Evolutionary conservation across 2,888 invertebrate species (phyloP), one percentile per base, ranked within the genome.

Genomic region (Prosopocoilus inquinatus): DNA sequence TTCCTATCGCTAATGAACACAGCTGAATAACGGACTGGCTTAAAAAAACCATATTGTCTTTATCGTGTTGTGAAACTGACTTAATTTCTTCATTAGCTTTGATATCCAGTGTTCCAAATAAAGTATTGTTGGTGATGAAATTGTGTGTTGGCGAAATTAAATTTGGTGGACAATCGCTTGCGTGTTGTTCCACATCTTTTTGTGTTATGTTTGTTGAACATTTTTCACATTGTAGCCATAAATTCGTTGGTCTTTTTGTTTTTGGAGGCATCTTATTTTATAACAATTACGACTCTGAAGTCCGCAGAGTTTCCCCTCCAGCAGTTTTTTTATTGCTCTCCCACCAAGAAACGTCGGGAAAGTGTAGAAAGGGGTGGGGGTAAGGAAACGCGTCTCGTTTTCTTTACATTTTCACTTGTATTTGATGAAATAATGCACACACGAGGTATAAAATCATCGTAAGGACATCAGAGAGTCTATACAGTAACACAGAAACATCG

Each of bases 211-310:
- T 79, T 45, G 80, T 78, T 3, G 77, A 73, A 68, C 89, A 89
- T 36, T 75, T 78, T 41, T 85, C 85, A 69, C 89, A 89, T 50
- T 81, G 80, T 13, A 81, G 77, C 86, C 87, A 88, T 4, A 79
- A 70, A 2, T 81, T 78, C 57, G 69, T 34, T 36, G 53, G 44
- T 43, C 59, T 60, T 63, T 33, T 52, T 8, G 45, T 48, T 49
- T 45, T 52, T 16, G 56, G 56, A 9, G 56, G 38, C 56, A 56
- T 56, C 8, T 12, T 50, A 41, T 1, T n/a, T n/a, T n/a, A n/a
- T n/a, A n/a, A n/a, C n/a, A n/a, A n/a, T n/a, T n/a, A n/a, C n/a
- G n/a, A n/a, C n/a, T n/a, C n/a, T n/a, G n/a, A n/a, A n/a, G n/a
- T n/a, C n/a, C n/a, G n/a, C n/a, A n/a, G n/a, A n/a, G n/a, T n/a